phyloP scores from a whole-genome alignment of 2,113 vertebrate species.

The Gila orcuttii region DNA sequence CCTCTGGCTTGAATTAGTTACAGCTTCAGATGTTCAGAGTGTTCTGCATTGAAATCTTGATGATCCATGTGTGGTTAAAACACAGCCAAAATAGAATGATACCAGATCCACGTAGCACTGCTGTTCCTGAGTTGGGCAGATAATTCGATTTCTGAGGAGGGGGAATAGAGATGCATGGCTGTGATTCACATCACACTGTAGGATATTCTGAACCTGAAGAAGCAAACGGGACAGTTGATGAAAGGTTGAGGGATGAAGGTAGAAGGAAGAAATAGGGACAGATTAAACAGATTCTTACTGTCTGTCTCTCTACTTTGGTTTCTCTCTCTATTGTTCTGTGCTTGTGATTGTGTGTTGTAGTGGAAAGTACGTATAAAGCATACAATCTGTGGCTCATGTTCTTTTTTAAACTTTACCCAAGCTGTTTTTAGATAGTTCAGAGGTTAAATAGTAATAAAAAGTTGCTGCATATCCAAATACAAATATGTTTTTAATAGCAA shows the following conservation, averaged over 20 bases:
- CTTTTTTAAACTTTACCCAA: background rate
- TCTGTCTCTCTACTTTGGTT: background rate
- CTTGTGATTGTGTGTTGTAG: background rate
- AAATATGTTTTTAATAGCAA: background rate
- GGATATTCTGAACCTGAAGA: constrained; percentile 12
- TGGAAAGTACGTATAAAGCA: background rate
- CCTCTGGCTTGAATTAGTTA: constrained; percentile 45
- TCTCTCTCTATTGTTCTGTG: background rate
- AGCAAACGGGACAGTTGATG: background rate
- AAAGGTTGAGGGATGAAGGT: constrained; percentile 18
- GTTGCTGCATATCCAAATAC: background rate
- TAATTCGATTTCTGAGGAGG: constrained; percentile 5
- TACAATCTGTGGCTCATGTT: background rate
- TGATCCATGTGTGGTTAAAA: constrained; percentile 37
- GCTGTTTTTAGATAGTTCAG: background rate
- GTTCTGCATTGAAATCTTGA: constrained; percentile 20
- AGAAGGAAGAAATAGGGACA: background rate
- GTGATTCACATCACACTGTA: background rate
- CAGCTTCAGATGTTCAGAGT: constrained; percentile 28
- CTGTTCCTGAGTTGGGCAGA: constrained; percentile 4
- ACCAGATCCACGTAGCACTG: constrained; percentile 24
- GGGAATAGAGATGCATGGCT: constrained; percentile 16
- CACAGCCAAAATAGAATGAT: constrained; percentile 35
- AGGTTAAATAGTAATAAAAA: background rate
- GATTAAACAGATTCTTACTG: background rate